Base-by-base conservation (phyloP, 2,113 vertebrate genomes). In the Aegithalos caudatus region DNA sequence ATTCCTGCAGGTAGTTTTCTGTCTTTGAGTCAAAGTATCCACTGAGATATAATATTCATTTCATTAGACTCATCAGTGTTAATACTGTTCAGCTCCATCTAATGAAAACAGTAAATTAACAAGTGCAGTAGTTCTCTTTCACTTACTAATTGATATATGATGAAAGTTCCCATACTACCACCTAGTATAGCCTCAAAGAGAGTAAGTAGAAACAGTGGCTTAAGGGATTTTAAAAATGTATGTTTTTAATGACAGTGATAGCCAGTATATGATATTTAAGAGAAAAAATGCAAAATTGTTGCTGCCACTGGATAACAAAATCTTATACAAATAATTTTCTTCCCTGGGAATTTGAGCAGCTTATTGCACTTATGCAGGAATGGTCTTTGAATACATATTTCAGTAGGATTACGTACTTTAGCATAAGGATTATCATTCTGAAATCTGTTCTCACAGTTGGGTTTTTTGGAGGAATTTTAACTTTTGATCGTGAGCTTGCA, bases 61-160 rank as follows among this genome's bases (percentile, higher is more conserved):
- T 94, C 64, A 94, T 97, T 97, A 96, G 53, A 21, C 45, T 93
- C 64, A 91, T 95, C 92, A 74, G 57, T 86, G 83, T 69, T 95
- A 94, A 92, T 93, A 91, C 66, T 89, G 70, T 87, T 96, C 91
- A 95, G 44, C 56, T 91, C 51, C 64, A 86, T 58, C 84, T 93
- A 94, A 96, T 91, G 81, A 95, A 95, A 96, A 86, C 51, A 79
- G 74, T 79, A 88, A 95, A 95, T 96, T 95, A 96, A 48, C 73
- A 40, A 45, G 48, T 86, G 74, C 84, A 72, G 80, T 61, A 82
- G 40, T 64, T 93, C 85, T 86, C 40, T 85, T 92, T 91, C 87
- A 83, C 62, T 86, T 73, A 64, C 66, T 95, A 90, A 95, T 87
- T 96, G 95, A 83, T 93, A 45, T 45, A 85, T 92, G 86, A 86